Percentiles rank a stretch among this genome's conserved stretches.
Evolutionary conservation across 1,140 invertebrate genomes (phyloP).

Genomic region (Homarus americanus): DNA sequence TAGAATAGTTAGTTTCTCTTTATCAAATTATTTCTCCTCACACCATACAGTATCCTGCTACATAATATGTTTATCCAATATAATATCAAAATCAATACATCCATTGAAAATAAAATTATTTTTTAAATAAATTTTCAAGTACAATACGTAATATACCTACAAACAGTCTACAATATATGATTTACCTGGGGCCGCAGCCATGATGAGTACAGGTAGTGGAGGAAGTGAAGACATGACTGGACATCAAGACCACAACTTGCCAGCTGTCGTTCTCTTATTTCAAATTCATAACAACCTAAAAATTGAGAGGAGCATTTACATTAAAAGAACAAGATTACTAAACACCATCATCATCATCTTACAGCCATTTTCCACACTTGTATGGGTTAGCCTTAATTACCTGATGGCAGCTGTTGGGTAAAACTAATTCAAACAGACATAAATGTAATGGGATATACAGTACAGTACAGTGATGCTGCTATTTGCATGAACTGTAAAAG

Average conservation of each 20-base stretch:
- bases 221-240: slow-evolving; percentile 90
- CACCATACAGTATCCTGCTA: too few species aligned
- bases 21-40: too few species aligned
- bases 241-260: slow-evolving; percentile 84
- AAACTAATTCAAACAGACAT: background rate
- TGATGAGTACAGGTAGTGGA: slow-evolving; percentile 89
- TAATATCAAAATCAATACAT: background rate
- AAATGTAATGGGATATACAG: background rate
- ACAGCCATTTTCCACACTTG: too few species aligned
- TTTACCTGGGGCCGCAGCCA: slow-evolving; percentile 82
- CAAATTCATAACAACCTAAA: slow-evolving; percentile 67
- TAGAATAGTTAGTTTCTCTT: too few species aligned
- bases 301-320: background rate
- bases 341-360: background rate
- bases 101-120: background rate
- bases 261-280: slow-evolving; percentile 58
- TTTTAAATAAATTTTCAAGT: background rate
- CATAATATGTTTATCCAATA: too few species aligned
- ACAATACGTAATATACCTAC: background rate
- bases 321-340: background rate
- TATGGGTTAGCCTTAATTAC: too few species aligned
- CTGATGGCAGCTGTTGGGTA: too few species aligned
- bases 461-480: too few species aligned
- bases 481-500: too few species aligned
- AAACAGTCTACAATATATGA: background rate